Evolutionary conservation across 1,140 invertebrate genomes (phyloP), one percentile per base, ranked within the genome.

Genomic region (Diorhabda carinulata): DNA sequence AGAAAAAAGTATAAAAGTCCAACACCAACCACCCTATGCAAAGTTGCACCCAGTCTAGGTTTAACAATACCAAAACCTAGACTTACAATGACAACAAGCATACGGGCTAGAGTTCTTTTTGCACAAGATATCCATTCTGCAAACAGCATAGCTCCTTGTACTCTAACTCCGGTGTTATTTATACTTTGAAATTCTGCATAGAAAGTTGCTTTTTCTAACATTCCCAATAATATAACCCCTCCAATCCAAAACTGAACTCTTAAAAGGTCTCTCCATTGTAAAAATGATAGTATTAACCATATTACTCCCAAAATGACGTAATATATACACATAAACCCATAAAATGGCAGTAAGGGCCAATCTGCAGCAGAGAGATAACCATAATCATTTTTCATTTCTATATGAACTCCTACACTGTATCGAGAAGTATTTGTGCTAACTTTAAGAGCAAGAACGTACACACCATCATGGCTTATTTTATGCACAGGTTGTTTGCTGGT

Each of bases 241-340:
- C 92, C 93, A 78, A 98, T 96, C 94, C 95, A 98, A 83, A 96
- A 97, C 84, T 98, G 96, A 44, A 98, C 92, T 61, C 95, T 84
- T n/a, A 98, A 82, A 3, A 98, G 82, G 80, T 98, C 95, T 69
- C 92, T 84, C 94, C 95, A 98, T 80, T 94, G 92, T 70, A 90
- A 83, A 70, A 90, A 91, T 25, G 92, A 93, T n/a, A 95, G 86
- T 5, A 89, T 78, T 52, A 96, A 83, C 96, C 96, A 98, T 47
- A 87, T 85, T 4, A 93, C 74, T n/a, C 93, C 93, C 77, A 92
- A 87, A 58, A 91, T 80, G 2, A 94, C 88, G 82, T 98, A 98
- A 9, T 95, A 86, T 5, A 91, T 83, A 78, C 94, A 96, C 94
- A 97, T 95, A 7, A 89, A 84, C n/a, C 90, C 91, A 81, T 95